Base-by-base conservation (phyloP, 2,888 invertebrate genomes). In the Willowsia nigromaculata region DNA sequence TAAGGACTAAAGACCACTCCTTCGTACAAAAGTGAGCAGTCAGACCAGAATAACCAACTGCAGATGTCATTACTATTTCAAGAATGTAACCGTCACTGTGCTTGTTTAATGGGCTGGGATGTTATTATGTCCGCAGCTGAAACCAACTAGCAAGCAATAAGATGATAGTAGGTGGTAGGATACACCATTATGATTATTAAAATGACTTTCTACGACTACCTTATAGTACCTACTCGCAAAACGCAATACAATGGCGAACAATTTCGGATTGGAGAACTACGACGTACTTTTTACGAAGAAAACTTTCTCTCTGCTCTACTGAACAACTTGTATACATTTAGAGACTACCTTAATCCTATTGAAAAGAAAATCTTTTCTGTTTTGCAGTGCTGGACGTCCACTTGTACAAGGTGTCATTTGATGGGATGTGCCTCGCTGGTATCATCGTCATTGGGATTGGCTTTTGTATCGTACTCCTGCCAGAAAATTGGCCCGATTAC, bases 401-500 rank as follows among this genome's bases (percentile, higher is more conserved):
- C 84, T 94, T 98, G 89, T 98, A 98, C 94, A 96, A 96, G 85
- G 97, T 97, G 13, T 95, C 96, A 93, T 98, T 98, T 94, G 96
- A 97, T 93, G 98, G 98, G 62, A 99, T 98, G 98, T 98, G 98
- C 95, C 94, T 98, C 93, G 97, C 98, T n/a, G 98, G 98, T 37
- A 97, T 98, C 94, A 96, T 98, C 92, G 95, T 98, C 84, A 98
- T 98, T 93, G 96, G 96, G 0, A 96, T 97, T 85, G 98, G 98
- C 82, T 98, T 98, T 95, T 96, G 98, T 94, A 95, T 98, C 84
- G 98, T 98, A 90, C 97, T 98, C 96, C 97, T 98, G 93, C 98
- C 98, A 0, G 97, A 98, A 94, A 98, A 98, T 95, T 98, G 98
- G 98, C 98, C 98, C 0, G 97, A 98, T 94, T 98, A 98, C 94